Percentiles rank a stretch among this genome's conserved stretches.
Conservation (phyloP, 2,888 invertebrate genomes). For the Agrochola litura region DNA sequence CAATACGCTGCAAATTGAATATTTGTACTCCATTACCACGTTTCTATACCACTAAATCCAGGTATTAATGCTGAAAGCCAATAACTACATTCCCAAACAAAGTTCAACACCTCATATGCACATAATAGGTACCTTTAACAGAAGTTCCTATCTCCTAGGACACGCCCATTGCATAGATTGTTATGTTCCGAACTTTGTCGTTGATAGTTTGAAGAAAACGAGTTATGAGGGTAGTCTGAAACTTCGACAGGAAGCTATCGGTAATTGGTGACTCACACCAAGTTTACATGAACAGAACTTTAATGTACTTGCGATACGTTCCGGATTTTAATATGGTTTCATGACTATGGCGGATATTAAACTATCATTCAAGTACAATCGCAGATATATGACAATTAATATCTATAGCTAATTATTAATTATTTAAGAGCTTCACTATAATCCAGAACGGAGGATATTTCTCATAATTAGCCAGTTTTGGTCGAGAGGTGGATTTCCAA, state of each 20-base stretch:
- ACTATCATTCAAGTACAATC: neutral
- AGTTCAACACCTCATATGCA: conserved; percentile 19
- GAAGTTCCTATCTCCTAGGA: conserved; percentile 33
- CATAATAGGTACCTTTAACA: conserved; percentile 20
- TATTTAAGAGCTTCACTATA: neutral
- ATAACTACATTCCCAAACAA: conserved; percentile 42
- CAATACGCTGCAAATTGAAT: conserved; percentile 9
- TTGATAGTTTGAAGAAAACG: conserved; percentile 55
- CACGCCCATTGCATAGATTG: conserved; percentile 63
- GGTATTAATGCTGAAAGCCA: conserved; percentile 20
- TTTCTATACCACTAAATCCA: neutral
- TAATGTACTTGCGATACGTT: conserved; percentile 20
- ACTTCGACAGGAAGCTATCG: conserved; percentile 47
- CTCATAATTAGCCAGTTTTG: no score
- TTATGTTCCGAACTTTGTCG: conserved; percentile 57
- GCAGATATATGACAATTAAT: neutral
- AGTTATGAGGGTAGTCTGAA: conserved; percentile 50
- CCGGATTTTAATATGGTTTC: neutral
- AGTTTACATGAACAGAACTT: conserved; percentile 48
- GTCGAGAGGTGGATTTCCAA: no score
- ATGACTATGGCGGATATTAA: neutral
- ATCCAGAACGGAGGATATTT: no score
- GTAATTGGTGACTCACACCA: conserved; percentile 47
- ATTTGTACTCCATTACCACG: neutral
- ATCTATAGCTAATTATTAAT: neutral